These are phyloP conservation scores for Amphipoea oculea DNA, from an alignment of 2,888 invertebrate genomes.

Conservation along the genomic window DNA sequence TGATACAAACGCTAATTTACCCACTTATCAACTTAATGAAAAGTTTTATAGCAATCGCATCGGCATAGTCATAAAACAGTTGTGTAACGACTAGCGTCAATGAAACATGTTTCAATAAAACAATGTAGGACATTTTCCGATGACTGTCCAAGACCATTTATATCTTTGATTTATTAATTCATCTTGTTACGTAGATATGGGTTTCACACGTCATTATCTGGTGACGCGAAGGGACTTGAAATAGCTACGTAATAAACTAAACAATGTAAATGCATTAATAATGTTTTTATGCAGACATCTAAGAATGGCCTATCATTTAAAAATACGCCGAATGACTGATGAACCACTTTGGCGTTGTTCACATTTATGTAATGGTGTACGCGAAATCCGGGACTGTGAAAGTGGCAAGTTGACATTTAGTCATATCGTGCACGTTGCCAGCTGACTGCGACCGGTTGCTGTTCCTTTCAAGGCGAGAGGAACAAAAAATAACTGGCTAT, in stretches of 20 bases:
- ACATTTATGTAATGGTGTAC: conserved; percentile 47
- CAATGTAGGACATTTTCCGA: conserved; percentile 12
- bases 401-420: conserved; percentile 74
- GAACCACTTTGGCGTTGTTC: conserved; percentile 30
- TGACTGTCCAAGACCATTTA: conserved; percentile 13
- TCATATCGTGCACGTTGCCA: conserved; percentile 51
- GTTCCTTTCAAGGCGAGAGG: conserved; percentile 60
- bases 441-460: conserved; percentile 61
- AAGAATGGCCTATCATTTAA: conserved; percentile 27
- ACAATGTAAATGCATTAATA: conserved; percentile 25
- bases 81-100: neutral
- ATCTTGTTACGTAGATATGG: conserved; percentile 9
- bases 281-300: conserved; percentile 14
- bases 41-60: conserved; percentile 27
- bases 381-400: conserved; percentile 70
- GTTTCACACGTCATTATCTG: conserved; percentile 29
- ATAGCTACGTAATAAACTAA: neutral
- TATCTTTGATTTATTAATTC: conserved; percentile 28
- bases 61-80: neutral
- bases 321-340: conserved; percentile 31
- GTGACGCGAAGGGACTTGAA: neutral
- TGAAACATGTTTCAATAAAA: conserved; percentile 24
- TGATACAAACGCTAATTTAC: conserved; percentile 3
- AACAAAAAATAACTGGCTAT: conserved; percentile 48
- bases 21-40: conserved; percentile 13